Conservation (phyloP, 2,113 vertebrate species). For the Callospermophilus lateralis region DNA sequence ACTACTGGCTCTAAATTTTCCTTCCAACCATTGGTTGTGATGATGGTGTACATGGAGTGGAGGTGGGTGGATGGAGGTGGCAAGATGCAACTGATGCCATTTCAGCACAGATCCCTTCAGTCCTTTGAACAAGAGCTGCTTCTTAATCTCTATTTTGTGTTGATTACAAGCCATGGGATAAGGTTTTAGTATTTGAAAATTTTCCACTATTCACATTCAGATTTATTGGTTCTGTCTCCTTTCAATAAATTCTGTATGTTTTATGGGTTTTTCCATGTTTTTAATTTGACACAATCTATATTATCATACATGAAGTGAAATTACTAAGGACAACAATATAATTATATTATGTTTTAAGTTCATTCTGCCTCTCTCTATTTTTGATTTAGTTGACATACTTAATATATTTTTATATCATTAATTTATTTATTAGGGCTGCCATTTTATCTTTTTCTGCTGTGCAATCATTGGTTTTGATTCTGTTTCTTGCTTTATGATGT, state of each 20-base stretch:
- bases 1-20: too few relatives aligned
- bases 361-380: not conserved
- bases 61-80: not conserved
- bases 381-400: not conserved
- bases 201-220: not conserved
- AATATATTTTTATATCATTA: not conserved
- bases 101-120: not conserved
- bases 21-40: accelerated
- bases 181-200: not conserved
- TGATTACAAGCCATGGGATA: not conserved
- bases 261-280: not conserved
- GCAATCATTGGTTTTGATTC: not conserved
- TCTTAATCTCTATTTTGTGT: not conserved
- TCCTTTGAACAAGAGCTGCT: not conserved
- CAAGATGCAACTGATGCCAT: not conserved
- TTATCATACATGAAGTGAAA: not conserved
- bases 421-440: not conserved
- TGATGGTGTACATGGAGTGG: too few relatives aligned
- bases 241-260: not conserved
- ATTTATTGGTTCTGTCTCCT: not conserved
- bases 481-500: not conserved
- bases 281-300: not conserved
- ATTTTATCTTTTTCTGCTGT: not conserved
- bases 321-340: not conserved
- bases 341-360: not conserved